phyloP scores from a whole-genome alignment of 2,888 invertebrate species.

The Neocrepidodera transversa region DNA sequence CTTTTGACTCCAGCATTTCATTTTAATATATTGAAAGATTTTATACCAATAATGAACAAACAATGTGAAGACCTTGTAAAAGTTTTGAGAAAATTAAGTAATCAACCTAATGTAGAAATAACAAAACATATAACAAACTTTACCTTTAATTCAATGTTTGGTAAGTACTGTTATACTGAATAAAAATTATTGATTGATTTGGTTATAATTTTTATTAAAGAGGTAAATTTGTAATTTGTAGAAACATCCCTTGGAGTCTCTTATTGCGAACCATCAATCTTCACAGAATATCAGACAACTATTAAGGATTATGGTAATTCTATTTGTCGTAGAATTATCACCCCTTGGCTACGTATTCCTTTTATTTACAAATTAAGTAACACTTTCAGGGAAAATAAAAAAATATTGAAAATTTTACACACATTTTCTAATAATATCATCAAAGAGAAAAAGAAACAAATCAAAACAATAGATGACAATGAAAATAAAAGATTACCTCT shows the following conservation, averaged over 20 bases:
- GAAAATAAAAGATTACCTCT: conserved; percentile 60
- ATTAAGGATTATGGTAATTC: conserved; percentile 27
- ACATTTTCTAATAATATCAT: conserved; percentile 33
- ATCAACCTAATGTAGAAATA: conserved; percentile 33
- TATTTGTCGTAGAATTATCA: conserved; percentile 20
- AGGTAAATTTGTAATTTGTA: not conserved
- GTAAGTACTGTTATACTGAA: conserved; percentile 21
- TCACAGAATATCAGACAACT: conserved; percentile 31
- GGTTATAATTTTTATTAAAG: not conserved
- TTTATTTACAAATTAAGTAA: conserved; percentile 10
- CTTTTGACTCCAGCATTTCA: conserved; percentile 44
- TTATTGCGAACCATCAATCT: not conserved
- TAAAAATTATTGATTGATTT: not conserved
- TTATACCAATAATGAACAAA: conserved; percentile 36
- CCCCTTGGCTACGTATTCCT: conserved; percentile 32
- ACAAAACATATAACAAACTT: conserved; percentile 36
- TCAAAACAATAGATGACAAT: not conserved
- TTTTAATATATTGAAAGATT: conserved; percentile 41
- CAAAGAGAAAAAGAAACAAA: conserved; percentile 24
- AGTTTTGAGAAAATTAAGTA: conserved; percentile 18
- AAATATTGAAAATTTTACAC: conserved; percentile 25
- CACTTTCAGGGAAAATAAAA: conserved; percentile 9
- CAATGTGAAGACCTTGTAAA: conserved; percentile 36
- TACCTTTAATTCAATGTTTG: conserved; percentile 38
- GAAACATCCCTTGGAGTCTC: conserved; percentile 26